These are phyloP conservation scores for Vultur gryphus DNA, from an alignment of 2,797 vertebrate genomes.

Conservation along the genomic window DNA sequence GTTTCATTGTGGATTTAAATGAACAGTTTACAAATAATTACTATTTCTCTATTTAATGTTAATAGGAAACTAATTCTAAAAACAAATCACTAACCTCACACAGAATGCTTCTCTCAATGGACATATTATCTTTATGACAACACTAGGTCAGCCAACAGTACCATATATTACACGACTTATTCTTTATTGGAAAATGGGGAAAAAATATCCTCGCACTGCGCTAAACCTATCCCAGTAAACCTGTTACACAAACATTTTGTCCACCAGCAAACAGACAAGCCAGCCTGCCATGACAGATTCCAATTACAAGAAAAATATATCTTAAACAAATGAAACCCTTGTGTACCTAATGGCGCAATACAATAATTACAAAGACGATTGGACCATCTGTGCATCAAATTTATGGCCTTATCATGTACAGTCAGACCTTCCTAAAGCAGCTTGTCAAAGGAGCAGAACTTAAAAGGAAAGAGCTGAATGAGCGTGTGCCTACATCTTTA, in stretches of 20 bases:
- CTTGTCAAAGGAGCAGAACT: slow-evolving; percentile 14
- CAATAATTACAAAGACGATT: slow-evolving; percentile 60
- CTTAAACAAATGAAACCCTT: slow-evolving; percentile 59
- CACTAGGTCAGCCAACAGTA: slow-evolving; percentile 2
- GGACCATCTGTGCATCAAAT: slow-evolving; percentile 59
- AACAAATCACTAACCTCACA: slow-evolving; percentile 17
- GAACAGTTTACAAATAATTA: slow-evolving; percentile 49
- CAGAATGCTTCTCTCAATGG: not conserved
- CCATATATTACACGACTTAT: slow-evolving; percentile 5
- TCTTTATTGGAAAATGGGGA: not conserved
- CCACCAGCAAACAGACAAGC: slow-evolving; percentile 22
- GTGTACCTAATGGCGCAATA: slow-evolving; percentile 20
- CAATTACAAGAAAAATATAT: slow-evolving; percentile 64
- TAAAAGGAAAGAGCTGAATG: not conserved
- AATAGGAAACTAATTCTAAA: slow-evolving; percentile 21
- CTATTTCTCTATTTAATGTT: slow-evolving; percentile 8
- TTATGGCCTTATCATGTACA: slow-evolving; percentile 25
- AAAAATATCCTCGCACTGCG: not conserved
- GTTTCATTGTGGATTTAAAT: slow-evolving; percentile 10
- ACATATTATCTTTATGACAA: slow-evolving; percentile 1
- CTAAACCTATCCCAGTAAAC: not conserved
- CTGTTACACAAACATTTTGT: slow-evolving; percentile 47
- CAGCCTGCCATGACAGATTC: slow-evolving; percentile 32
- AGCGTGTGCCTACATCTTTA: not conserved
- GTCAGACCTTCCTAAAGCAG: slow-evolving; percentile 12